phyloP scores from a whole-genome alignment of 2,888 invertebrate genomes.

The Watsonalla cultraria region DNA sequence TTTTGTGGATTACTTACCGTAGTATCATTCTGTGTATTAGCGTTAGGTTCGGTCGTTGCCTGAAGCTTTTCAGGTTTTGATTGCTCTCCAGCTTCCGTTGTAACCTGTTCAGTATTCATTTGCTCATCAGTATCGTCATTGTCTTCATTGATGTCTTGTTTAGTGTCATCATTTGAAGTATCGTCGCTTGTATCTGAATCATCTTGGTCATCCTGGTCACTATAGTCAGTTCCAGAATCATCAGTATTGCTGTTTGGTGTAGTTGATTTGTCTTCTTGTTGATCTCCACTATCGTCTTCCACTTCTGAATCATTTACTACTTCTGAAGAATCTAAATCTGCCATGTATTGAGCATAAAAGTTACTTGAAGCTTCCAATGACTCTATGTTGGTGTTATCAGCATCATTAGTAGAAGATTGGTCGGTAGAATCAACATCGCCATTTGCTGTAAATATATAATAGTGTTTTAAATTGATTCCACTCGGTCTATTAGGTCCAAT shows the following conservation, averaged over 20 bases:
- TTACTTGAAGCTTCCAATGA: too few species aligned
- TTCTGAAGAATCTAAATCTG: too few species aligned
- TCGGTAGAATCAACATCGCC: neutral
- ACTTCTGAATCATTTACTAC: neutral
- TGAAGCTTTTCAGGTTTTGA: neutral
- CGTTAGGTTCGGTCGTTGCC: neutral
- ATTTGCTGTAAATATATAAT: neutral
- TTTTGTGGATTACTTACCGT: too few species aligned
- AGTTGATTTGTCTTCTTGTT: neutral
- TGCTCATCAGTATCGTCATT: neutral
- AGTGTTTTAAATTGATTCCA: too few species aligned
- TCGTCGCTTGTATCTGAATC: neutral
- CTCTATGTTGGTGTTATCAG: neutral
- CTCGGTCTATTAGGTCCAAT: too few species aligned
- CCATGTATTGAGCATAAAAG: too few species aligned
- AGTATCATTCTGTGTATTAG: neutral
- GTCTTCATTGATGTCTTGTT: neutral
- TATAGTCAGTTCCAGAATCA: neutral
- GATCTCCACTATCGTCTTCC: neutral
- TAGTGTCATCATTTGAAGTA: neutral
- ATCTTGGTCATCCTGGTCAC: neutral
- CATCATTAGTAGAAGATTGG: neutral
- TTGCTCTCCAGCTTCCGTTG: neutral
- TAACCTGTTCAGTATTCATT: neutral
- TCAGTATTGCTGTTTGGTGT: neutral